These are phyloP conservation scores for Scotopteryx bipunctaria DNA, from an alignment of 2,888 invertebrate genomes.

Conservation along the genomic window DNA sequence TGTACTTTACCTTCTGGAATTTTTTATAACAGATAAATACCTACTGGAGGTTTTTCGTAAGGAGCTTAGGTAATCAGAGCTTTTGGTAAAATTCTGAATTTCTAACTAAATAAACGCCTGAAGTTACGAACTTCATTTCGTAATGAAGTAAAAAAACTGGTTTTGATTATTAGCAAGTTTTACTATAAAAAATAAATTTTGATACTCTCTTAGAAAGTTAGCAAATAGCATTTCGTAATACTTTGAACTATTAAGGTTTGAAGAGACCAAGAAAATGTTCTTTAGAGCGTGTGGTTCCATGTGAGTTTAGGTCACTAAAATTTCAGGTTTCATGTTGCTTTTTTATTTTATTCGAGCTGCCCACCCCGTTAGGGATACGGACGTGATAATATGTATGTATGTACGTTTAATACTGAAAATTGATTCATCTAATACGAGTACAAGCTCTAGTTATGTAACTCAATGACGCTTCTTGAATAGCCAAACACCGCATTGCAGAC, in stretches of 20 bases:
- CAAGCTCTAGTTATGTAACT: slow-evolving; percentile 29
- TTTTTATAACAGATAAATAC: not conserved
- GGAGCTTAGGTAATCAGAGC: slow-evolving; percentile 15
- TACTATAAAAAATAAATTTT: not conserved
- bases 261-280: too few species aligned
- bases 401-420: too few species aligned
- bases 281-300: too few species aligned
- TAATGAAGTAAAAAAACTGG: not conserved
- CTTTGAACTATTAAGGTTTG: too few species aligned
- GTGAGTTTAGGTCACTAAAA: too few species aligned
- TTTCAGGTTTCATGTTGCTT: too few species aligned
- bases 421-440: too few species aligned
- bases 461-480: slow-evolving; percentile 33
- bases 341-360: too few species aligned
- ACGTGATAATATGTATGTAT: too few species aligned
- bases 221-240: too few species aligned
- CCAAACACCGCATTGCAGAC: slow-evolving; percentile 50
- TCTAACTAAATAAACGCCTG: slow-evolving; percentile 4
- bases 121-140: slow-evolving; percentile 1
- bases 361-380: too few species aligned
- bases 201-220: not conserved
- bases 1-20: not conserved
- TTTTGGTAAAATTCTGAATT: slow-evolving; percentile 2
- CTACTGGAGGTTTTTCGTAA: slow-evolving; percentile 1
- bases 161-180: not conserved